A percentile compares a stretch with the other conserved stretches of the same genome.
These are phyloP conservation scores for Cydia splendana DNA, from an alignment of 1,140 invertebrate species.

Conservation along the genomic window DNA sequence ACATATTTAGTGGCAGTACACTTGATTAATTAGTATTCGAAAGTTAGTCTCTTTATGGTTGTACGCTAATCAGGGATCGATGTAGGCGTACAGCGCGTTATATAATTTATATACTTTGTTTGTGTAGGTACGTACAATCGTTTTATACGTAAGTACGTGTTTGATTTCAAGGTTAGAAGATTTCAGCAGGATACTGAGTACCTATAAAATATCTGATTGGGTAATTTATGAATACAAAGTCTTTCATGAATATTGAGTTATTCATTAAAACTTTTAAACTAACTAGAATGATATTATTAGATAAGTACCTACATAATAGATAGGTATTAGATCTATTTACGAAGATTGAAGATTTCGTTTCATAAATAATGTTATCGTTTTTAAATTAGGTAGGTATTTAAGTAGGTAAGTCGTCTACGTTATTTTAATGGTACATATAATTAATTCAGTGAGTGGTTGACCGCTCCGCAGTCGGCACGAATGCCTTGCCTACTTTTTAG, in stretches of 20 bases:
- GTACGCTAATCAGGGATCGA: constrained; percentile 52
- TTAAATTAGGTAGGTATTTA: not conserved
- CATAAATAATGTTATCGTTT: not conserved
- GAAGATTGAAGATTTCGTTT: not conserved
- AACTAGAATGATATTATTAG: not conserved
- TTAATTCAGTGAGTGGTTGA: constrained; percentile 9
- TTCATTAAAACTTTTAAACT: not conserved
- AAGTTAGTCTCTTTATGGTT: constrained; percentile 57
- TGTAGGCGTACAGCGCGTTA: constrained; percentile 35
- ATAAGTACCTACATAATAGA: too few relatives aligned
- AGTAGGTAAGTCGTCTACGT: not conserved
- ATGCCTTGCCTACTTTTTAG: constrained; percentile 2
- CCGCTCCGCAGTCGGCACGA: not conserved
- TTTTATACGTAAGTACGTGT: constrained; percentile 50
- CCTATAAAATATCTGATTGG: not conserved
- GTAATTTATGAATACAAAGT: not conserved
- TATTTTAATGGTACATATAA: not conserved
- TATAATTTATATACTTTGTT: constrained; percentile 26
- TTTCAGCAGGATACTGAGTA: constrained; percentile 60
- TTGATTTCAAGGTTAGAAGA: constrained; percentile 69
- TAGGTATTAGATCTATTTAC: not conserved
- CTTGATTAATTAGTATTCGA: constrained; percentile 49
- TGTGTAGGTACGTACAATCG: not conserved
- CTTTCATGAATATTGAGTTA: not conserved
- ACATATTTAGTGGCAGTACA: constrained; percentile 50